Conservation (phyloP, 2,113 vertebrate genomes). For the Psilopsiagon aurifrons region DNA sequence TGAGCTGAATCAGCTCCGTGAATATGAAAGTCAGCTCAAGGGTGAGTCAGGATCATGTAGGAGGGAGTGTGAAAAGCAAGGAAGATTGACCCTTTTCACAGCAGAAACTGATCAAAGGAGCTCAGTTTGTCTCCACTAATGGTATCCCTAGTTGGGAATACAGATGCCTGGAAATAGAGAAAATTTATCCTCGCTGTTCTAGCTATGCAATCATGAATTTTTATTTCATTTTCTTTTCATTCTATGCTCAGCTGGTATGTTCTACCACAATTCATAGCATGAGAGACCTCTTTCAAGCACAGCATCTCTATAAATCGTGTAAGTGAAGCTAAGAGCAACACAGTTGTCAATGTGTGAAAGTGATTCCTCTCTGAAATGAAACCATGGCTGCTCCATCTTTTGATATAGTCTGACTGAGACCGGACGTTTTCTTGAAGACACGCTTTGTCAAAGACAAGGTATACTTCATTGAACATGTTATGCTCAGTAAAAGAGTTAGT, state of each 20-base stretch:
- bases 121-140: neutral
- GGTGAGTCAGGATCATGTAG: constrained; percentile 22
- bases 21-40: constrained; percentile 30
- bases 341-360: neutral
- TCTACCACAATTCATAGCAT: neutral
- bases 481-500: neutral
- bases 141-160: neutral
- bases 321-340: neutral
- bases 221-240: neutral
- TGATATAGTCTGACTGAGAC: neutral
- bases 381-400: neutral
- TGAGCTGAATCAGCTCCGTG: constrained; percentile 22
- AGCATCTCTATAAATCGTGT: neutral
- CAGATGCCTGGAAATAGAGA: neutral
- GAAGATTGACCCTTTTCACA: neutral
- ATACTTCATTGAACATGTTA: neutral
- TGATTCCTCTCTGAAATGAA: neutral
- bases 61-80: constrained; percentile 6
- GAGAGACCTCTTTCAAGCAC: neutral
- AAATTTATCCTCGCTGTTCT: neutral
- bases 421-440: neutral
- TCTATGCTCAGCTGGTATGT: neutral
- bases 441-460: neutral
- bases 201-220: neutral
- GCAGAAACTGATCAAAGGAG: neutral